Conservation (phyloP, 2,888 invertebrate species). For the Patella ulyssiponensis region DNA sequence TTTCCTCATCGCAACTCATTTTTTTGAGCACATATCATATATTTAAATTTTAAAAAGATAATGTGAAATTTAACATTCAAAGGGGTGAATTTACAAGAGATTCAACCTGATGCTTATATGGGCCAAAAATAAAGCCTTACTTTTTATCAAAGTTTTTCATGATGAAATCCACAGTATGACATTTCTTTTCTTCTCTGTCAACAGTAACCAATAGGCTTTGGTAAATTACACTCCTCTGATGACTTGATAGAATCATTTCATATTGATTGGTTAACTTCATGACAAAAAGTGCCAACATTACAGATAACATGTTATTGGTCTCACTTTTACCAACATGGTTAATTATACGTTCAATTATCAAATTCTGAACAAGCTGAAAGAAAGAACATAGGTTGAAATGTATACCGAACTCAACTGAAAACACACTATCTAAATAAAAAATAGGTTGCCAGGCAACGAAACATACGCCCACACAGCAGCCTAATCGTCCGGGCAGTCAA, state of each 20-base stretch:
- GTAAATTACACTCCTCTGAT: background rate
- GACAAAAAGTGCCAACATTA: background rate
- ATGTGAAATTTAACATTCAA: too few relatives aligned
- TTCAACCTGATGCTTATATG: too few relatives aligned
- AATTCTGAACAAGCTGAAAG: background rate
- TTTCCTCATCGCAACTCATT: too few relatives aligned
- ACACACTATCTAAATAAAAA: too few relatives aligned
- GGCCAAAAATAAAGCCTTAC: background rate
- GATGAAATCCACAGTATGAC: background rate
- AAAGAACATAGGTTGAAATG: too few relatives aligned
- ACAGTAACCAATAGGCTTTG: background rate
- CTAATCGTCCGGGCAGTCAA: too few relatives aligned
- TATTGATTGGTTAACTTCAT: background rate
- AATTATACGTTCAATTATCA: background rate
- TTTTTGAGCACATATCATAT: too few relatives aligned
- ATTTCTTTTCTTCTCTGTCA: background rate
- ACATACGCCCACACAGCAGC: too few relatives aligned
- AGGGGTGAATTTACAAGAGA: too few relatives aligned
- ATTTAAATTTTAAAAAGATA: too few relatives aligned
- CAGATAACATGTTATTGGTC: background rate
- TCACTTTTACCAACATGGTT: background rate
- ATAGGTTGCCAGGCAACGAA: too few relatives aligned
- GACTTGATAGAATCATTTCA: background rate
- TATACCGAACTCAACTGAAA: too few relatives aligned
- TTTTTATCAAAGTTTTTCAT: background rate